Evolutionary conservation across 2,888 invertebrate species (phyloP), one percentile per base, ranked within the genome.

Genomic region (Oxycera nigricornis): DNA sequence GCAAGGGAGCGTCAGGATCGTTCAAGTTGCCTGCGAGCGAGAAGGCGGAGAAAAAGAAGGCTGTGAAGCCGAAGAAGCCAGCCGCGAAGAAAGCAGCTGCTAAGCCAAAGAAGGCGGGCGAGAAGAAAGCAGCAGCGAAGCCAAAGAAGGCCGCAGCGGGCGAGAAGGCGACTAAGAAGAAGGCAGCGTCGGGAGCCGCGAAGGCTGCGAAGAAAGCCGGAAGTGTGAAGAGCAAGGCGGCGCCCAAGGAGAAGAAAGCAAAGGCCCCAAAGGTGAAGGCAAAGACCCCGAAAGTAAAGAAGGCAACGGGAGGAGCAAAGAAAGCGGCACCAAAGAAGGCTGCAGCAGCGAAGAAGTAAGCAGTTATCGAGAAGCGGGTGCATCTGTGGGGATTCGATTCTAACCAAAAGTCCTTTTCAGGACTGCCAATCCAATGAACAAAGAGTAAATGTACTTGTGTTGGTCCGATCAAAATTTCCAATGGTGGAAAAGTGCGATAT

Each of bases 1-100:
- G 79, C 20, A 78, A 78, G 65, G 79, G 79, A 30, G 79, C 79
- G 9, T 77, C 78, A 26, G 79, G 79, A 41, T 79, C 79, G 6
- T 79, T 79, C 31, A 79, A 79, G 65, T 52, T 79, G 9, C 77
- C 79, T 31, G 76, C 79, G 17, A 73, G 78, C 11, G 76, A 78
- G 52, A 79, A 78, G 26, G 78, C 76, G 7, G 68, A 76, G 1
- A 78, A 78, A 72, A 76, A 76, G 50, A 79, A 77, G 35, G 14
- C 11, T 39, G 14, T 6, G 24, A 30, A 17, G 1, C 55, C 20
- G 14, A 70, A 70, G 61, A 61, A 61, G n/a, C n/a, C 28, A 26
- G 30, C 28, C 28, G 20, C 14, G 30, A 6, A 78, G 76, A 74
- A 78, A 76, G 30, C n/a, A 2, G 62, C 62, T 20, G 62, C 62